phyloP scores from a whole-genome alignment of 2,797 vertebrate genomes.

The Morus bassanus region DNA sequence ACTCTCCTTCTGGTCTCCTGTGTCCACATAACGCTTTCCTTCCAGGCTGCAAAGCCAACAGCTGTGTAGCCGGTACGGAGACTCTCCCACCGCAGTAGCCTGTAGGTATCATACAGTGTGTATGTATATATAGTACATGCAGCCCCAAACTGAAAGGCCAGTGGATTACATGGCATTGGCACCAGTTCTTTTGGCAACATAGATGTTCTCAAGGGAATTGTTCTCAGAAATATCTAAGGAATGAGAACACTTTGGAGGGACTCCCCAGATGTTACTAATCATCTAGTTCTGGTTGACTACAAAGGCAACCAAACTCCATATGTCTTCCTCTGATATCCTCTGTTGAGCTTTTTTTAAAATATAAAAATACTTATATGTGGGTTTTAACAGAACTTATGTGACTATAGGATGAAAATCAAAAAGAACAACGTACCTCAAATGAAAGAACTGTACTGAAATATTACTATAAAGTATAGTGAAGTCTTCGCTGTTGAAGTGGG shows the following conservation, averaged over 20 bases:
- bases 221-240: background rate
- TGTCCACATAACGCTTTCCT: background rate
- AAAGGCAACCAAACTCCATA: background rate
- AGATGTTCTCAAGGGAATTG: background rate
- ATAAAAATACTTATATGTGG: background rate
- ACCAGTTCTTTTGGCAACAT: background rate
- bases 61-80: background rate
- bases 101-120: background rate
- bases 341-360: background rate
- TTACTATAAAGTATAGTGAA: background rate
- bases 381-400: background rate
- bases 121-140: accelerated
- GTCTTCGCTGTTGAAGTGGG: background rate
- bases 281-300: background rate
- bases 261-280: background rate
- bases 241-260: background rate
- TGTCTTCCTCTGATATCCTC: background rate
- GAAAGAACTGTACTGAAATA: background rate
- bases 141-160: background rate
- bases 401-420: background rate
- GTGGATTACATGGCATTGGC: background rate
- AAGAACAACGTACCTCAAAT: background rate
- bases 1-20: background rate
- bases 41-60: background rate
- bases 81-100: background rate